A percentile compares a stretch with the other conserved stretches of the same genome.
Evolutionary conservation across 2,888 invertebrate species (phyloP).

Genomic region (Masnerella sp.): DNA sequence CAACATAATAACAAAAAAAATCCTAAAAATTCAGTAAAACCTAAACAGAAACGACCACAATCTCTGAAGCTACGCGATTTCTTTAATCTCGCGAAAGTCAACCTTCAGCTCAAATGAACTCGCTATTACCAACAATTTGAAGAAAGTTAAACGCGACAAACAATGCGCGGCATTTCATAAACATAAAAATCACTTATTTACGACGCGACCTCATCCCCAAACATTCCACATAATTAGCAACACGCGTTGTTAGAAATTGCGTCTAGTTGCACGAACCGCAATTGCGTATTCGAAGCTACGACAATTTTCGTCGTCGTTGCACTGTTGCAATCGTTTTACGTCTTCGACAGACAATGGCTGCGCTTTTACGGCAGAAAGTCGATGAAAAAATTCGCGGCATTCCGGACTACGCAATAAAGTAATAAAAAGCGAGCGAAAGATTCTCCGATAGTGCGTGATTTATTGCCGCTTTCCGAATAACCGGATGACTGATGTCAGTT

Average conservation of each 20-base stretch:
- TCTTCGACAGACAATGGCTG: slow-evolving; percentile 28
- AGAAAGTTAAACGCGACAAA: neutral
- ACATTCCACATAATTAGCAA: slow-evolving; percentile 38
- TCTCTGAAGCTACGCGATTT: too few relatives aligned
- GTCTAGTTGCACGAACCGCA: slow-evolving; percentile 37
- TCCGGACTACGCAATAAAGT: slow-evolving; percentile 31
- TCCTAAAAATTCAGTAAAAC: too few relatives aligned
- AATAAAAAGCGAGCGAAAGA: slow-evolving; percentile 18
- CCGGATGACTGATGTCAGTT: slow-evolving; percentile 21
- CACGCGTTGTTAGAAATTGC: slow-evolving; percentile 35
- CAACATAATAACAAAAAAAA: too few relatives aligned
- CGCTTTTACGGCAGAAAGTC: slow-evolving; percentile 33
- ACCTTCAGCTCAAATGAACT: too few relatives aligned
- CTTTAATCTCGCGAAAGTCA: too few relatives aligned
- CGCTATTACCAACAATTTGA: neutral
- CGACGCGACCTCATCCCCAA: slow-evolving; percentile 2
- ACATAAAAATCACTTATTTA: slow-evolving; percentile 1
- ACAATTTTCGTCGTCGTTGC: slow-evolving; percentile 48
- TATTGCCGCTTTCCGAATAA: slow-evolving; percentile 17
- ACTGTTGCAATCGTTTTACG: slow-evolving; percentile 44
- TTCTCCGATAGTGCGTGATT: slow-evolving; percentile 18
- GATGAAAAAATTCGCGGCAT: slow-evolving; percentile 39
- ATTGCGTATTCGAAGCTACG: slow-evolving; percentile 26
- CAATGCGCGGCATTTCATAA: neutral
- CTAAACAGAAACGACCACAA: too few relatives aligned